Conservation (phyloP, 2,113 vertebrate genomes). For the Entomyzon cyanotis region DNA sequence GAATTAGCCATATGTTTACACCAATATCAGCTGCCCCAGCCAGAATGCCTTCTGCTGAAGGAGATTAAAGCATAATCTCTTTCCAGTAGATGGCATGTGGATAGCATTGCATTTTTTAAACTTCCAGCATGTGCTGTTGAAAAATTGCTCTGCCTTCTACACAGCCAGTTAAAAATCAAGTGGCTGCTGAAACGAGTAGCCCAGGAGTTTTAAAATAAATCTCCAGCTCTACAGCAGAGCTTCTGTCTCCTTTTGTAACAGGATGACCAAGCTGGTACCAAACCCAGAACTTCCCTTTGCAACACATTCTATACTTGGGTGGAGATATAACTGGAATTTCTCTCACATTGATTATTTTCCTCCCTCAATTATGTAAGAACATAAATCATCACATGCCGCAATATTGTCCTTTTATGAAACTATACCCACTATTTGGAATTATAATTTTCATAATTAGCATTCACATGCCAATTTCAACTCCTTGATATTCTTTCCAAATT, state of each 20-base stretch:
- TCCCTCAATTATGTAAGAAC: not conserved
- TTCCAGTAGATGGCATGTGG: constrained; percentile 26
- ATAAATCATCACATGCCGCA: not conserved
- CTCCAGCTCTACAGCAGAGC: not conserved
- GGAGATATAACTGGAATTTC: not conserved
- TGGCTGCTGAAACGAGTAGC: not conserved
- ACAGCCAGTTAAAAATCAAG: not conserved
- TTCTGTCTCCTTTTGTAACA: not conserved
- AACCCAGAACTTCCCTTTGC: not conserved
- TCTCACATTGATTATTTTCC: not conserved
- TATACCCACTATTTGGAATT: not conserved
- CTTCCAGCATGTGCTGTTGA: not conserved
- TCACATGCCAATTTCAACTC: not conserved
- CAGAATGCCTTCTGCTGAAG: constrained; percentile 9
- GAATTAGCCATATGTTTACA: not conserved
- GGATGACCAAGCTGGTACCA: not conserved
- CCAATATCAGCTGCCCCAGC: not conserved
- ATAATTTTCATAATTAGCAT: not conserved
- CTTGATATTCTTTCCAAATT: not conserved
- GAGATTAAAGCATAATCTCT: constrained; percentile 19
- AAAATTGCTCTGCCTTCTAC: not conserved
- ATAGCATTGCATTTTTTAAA: not conserved
- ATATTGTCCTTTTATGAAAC: not conserved
- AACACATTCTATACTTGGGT: not conserved
- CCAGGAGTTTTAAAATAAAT: not conserved